A percentile compares a stretch with the other conserved stretches of the same genome.
These are phyloP conservation scores for Tapera naevia DNA, from an alignment of 2,797 vertebrate species.

Conservation along the genomic window DNA sequence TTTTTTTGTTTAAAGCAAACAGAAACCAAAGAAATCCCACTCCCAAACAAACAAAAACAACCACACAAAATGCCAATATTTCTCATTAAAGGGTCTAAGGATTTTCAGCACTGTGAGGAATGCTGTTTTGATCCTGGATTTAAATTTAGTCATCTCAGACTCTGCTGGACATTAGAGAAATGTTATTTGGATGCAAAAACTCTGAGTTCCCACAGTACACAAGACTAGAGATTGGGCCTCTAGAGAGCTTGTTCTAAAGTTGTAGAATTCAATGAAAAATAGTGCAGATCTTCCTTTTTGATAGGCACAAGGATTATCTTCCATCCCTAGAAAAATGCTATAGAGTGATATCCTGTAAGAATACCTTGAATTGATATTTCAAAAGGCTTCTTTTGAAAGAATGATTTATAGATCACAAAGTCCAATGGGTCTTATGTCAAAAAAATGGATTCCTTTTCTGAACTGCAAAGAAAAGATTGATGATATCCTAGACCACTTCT, in stretches of 20 bases:
- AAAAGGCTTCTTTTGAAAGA: conserved; percentile 69
- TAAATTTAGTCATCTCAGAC: neutral
- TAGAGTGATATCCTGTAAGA: conserved; percentile 65
- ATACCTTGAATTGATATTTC: conserved; percentile 73
- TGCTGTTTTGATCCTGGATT: neutral
- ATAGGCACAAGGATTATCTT: conserved; percentile 60
- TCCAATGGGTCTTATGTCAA: conserved; percentile 74
- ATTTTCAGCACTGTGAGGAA: neutral
- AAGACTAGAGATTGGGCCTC: neutral
- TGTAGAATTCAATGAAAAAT: conserved; percentile 54
- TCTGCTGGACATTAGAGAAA: neutral
- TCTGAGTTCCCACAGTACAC: neutral
- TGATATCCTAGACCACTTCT: conserved; percentile 62
- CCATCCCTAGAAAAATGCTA: conserved; percentile 52
- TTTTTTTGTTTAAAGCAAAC: neutral
- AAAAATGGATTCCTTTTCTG: conserved; percentile 75
- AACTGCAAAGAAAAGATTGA: conserved; percentile 75
- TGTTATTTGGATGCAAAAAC: conserved; percentile 6
- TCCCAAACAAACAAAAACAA: neutral
- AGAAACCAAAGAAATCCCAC: too few species aligned
- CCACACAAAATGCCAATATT: neutral
- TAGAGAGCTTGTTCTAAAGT: conserved; percentile 12
- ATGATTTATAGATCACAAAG: conserved; percentile 79
- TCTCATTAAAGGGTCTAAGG: neutral
- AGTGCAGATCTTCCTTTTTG: conserved; percentile 49